A percentile compares a stretch with the other conserved stretches of the same genome.
Evolutionary conservation across 64 coral and sea anemone genomes (phyloP).

Genomic region (Pocillopora damicornis): DNA sequence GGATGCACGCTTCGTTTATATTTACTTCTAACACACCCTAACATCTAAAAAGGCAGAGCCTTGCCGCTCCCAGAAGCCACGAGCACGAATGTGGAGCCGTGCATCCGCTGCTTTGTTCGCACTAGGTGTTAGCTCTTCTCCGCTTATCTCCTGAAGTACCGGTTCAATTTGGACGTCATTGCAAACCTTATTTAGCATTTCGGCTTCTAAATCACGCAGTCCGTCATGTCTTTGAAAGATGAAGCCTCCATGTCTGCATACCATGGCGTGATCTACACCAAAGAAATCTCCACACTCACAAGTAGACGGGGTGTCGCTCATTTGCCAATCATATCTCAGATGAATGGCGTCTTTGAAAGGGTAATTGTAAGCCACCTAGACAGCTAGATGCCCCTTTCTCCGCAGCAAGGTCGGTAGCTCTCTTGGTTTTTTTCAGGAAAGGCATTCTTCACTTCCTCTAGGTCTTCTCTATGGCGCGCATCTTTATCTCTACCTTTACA

Average conservation of each 20-base stretch:
- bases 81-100: conserved; percentile 12
- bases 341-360: conserved; percentile 10
- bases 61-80: conserved; percentile 27
- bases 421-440: not conserved
- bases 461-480: not conserved
- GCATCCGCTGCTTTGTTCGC: conserved; percentile 18
- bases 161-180: conserved; percentile 15
- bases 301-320: conserved; percentile 22
- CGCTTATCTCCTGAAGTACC: conserved; percentile 20
- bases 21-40: not conserved
- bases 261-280: conserved; percentile 6
- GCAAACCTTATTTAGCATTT: conserved; percentile 6
- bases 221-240: conserved; percentile 5
- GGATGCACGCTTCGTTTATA: too few relatives aligned
- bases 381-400: conserved; percentile 12
- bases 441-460: conserved; percentile 28
- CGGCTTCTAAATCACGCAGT: conserved; percentile 19
- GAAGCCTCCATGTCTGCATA: conserved; percentile 12
- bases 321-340: conserved; percentile 6
- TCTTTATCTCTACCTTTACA: conserved; percentile 29
- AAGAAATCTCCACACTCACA: conserved; percentile 20
- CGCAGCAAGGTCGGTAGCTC: not conserved
- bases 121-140: conserved; percentile 17
- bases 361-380: conserved; percentile 1
- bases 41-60: conserved; percentile 9